Evolutionary conservation across 2,888 invertebrate genomes (phyloP).

Genomic region (Dugesia japonica): DNA sequence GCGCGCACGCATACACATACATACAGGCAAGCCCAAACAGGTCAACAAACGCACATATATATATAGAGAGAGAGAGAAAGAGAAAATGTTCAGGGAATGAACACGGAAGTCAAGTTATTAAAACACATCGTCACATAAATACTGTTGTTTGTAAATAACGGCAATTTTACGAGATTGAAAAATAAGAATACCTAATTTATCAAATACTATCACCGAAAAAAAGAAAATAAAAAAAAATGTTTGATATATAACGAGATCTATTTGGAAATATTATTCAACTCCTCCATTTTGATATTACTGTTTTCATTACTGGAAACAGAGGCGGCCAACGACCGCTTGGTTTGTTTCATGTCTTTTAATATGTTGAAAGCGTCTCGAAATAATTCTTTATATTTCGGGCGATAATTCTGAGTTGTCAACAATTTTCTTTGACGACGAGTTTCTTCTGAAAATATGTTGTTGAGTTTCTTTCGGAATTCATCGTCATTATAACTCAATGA

Average conservation of each 20-base stretch:
- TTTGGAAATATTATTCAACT: background rate
- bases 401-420: constrained; percentile 25
- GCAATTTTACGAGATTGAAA: too few species aligned
- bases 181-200: too few species aligned
- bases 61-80: too few species aligned
- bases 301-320: background rate
- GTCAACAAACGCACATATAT: too few species aligned
- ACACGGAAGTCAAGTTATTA: too few species aligned
- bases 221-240: background rate
- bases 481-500: background rate
- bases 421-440: constrained; percentile 29
- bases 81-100: too few species aligned
- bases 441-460: constrained; percentile 27
- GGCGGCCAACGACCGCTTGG: background rate
- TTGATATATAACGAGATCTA: background rate
- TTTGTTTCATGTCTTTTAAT: constrained; percentile 39
- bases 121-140: too few species aligned
- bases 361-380: constrained; percentile 29
- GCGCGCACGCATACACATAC: too few species aligned
- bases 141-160: too few species aligned
- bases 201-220: background rate
- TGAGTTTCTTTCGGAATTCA: constrained; percentile 1
- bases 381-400: constrained; percentile 30
- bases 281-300: background rate
- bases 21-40: too few species aligned